Conservation (phyloP, 1,140 invertebrate species). For the Phymastichus coffea region DNA sequence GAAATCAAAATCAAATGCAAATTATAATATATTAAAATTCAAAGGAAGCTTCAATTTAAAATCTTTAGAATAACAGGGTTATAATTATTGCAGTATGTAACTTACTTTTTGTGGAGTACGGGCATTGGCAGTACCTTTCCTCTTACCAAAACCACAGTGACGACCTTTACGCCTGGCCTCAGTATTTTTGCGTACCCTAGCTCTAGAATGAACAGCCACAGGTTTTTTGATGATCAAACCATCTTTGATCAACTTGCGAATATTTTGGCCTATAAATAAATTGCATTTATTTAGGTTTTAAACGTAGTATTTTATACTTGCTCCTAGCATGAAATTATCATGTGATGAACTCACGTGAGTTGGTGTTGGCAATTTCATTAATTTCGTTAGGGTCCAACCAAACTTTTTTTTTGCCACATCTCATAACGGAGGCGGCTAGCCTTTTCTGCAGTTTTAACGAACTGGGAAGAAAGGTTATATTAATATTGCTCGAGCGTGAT, state of each 20-base stretch:
- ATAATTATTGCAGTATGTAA: background rate
- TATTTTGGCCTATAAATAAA: slow-evolving; percentile 86
- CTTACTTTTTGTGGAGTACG: slow-evolving; percentile 95
- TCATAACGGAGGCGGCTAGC: slow-evolving; percentile 96
- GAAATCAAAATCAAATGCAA: background rate
- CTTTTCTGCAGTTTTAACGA: slow-evolving; percentile 83
- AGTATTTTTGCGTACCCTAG: slow-evolving; percentile 94
- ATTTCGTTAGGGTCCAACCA: slow-evolving; percentile 99
- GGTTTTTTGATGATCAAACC: slow-evolving; percentile 99
- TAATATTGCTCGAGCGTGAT: background rate
- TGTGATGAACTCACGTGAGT: slow-evolving; percentile 89
- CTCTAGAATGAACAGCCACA: slow-evolving; percentile 96
- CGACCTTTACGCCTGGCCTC: slow-evolving; percentile 95
- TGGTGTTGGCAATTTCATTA: slow-evolving; percentile 99
- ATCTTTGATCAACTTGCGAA: slow-evolving; percentile 98
- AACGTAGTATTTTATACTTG: too few species aligned
- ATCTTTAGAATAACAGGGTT: too few species aligned
- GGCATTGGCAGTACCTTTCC: slow-evolving; percentile 98
- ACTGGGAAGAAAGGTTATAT: slow-evolving; percentile 48
- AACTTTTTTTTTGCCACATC: slow-evolving; percentile 99
- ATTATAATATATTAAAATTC: too few species aligned
- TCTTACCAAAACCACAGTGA: slow-evolving; percentile 98
- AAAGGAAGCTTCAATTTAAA: too few species aligned
- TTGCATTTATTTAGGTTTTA: background rate
- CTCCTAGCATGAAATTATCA: too few species aligned